phyloP scores from a whole-genome alignment of 2,113 vertebrate species.

The Lepus americanus region DNA sequence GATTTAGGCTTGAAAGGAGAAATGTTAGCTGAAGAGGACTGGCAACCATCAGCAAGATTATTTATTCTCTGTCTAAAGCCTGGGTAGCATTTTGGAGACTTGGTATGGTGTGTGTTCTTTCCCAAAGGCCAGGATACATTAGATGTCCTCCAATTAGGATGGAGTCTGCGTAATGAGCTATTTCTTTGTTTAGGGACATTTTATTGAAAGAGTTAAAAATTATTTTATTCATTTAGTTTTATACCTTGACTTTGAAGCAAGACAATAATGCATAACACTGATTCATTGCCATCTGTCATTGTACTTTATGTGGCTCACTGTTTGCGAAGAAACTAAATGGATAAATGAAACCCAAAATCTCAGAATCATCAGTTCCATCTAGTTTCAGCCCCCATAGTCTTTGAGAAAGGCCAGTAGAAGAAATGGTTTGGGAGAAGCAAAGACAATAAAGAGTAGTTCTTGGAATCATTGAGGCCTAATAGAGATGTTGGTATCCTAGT shows the following conservation, averaged over 20 bases:
- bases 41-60: background rate
- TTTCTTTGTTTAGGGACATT: background rate
- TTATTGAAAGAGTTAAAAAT: background rate
- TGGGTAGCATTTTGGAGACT: background rate
- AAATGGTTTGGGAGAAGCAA: background rate
- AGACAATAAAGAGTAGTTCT: background rate
- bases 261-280: background rate
- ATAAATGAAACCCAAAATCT: background rate
- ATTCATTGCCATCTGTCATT: background rate
- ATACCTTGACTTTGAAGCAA: conserved; percentile 24
- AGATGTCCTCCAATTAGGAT: background rate
- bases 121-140: background rate
- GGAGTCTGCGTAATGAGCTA: background rate
- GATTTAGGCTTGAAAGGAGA: conserved; percentile 36
- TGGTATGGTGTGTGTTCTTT: background rate
- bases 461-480: background rate
- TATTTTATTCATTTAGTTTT: conserved; percentile 45
- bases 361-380: background rate
- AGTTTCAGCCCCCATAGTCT: background rate
- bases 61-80: background rate
- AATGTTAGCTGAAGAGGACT: background rate
- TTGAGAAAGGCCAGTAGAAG: background rate
- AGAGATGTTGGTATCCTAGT: background rate
- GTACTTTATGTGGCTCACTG: background rate
- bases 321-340: background rate